Evolutionary conservation across 2,797 vertebrate genomes (phyloP), one percentile per base, ranked within the genome.

Genomic region (Ispidina lecontei): DNA sequence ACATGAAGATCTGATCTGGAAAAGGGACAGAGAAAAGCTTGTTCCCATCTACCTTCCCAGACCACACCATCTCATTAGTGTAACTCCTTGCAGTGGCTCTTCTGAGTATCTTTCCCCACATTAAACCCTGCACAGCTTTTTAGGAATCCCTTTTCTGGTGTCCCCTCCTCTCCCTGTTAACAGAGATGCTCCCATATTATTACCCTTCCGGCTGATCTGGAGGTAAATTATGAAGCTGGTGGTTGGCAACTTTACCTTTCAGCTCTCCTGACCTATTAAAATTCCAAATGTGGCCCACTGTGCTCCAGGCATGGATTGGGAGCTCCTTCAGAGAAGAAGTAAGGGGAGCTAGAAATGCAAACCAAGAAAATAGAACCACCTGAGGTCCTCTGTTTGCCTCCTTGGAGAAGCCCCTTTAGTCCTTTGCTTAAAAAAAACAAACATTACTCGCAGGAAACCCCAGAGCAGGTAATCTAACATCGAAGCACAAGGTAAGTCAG

Each of bases 371-470:
- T 5, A 55, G 55, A 12, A n/a, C 12, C 12, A 43, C 37, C 14
- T 67, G 62, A 85, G 25, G 14, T 51, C 12, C 11, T 43, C 25
- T 46, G 3, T 18, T 52, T 33, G 8, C 7, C 25, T 62, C 12
- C 26, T 37, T 49, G 46, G 33, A 64, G 55, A 86, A 86, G 2
- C 2, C 10, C 12, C 1, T 3, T 74, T 35, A 60, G 12, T 15
- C 14, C 7, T 77, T 55, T 23, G 4, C 9, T 81, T 54, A 18
- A 79, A 73, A 63, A 69, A 49, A 51, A 11, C 29, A 35, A 58
- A 15, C 29, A 35, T 7, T 5, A 4, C 3, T 9, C 7, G 9
- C 0, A 0, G 14, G 25, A 67, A 79, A 60, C 2, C 25, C 14
- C 12, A 46, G 33, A 51, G 49, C 15, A 54, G 6, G 10, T 64